Conservation (phyloP, 2,113 vertebrate genomes). For the Hymenochirus boettgeri region DNA sequence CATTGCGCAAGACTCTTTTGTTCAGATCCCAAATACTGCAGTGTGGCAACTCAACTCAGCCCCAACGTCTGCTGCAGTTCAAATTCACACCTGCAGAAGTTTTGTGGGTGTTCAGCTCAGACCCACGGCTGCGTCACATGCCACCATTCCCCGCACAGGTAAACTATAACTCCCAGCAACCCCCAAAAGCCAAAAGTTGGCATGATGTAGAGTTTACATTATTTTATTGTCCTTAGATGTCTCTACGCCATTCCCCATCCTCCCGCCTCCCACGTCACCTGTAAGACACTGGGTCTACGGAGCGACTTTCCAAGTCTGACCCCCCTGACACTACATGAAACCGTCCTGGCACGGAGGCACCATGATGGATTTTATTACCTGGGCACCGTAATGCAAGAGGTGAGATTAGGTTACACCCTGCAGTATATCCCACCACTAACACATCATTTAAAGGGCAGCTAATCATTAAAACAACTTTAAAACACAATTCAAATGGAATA, state of each 20-base stretch:
- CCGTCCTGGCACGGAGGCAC: slow-evolving; percentile 72
- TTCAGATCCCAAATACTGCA: slow-evolving; percentile 50
- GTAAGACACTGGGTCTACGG: slow-evolving; percentile 24
- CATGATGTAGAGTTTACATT: too few relatives aligned
- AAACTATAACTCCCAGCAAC: background rate
- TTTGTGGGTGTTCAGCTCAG: slow-evolving; percentile 36
- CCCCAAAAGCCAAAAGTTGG: too few relatives aligned
- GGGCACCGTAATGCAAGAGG: slow-evolving; percentile 65
- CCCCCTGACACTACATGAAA: slow-evolving; percentile 47
- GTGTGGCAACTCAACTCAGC: slow-evolving; percentile 38
- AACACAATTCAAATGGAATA: too few relatives aligned
- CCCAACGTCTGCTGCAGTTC: background rate
- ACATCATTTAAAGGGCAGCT: too few relatives aligned
- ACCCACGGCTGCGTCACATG: slow-evolving; percentile 22
- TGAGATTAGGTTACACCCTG: slow-evolving; percentile 15
- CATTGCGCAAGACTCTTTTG: slow-evolving; percentile 2
- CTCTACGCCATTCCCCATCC: slow-evolving; percentile 37
- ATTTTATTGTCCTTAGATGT: slow-evolving; percentile 51
- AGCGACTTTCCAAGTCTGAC: slow-evolving; percentile 10
- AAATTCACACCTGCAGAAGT: background rate
- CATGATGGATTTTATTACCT: slow-evolving; percentile 73
- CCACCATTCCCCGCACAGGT: slow-evolving; percentile 8
- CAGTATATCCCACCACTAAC: too few relatives aligned
- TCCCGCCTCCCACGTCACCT: slow-evolving; percentile 16
- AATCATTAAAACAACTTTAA: too few relatives aligned